These are phyloP conservation scores for fruit fly (Drosophila melanogaster) DNA, from an alignment of 1,140 invertebrate genomes.

Conservation along the genomic window DNA sequence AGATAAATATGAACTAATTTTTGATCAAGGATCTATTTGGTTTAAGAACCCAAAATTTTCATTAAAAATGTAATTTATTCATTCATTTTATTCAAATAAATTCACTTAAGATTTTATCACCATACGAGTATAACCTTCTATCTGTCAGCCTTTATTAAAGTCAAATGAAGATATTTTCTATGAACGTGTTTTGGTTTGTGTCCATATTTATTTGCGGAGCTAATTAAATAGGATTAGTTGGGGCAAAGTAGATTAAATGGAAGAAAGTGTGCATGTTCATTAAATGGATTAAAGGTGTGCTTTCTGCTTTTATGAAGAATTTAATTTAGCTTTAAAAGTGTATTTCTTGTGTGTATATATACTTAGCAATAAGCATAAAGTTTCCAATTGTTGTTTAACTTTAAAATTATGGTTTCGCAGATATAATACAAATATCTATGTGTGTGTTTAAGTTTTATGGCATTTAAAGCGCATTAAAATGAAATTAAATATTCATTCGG, in stretches of 20 bases:
- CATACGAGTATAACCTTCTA: too few species aligned
- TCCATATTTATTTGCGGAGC: background rate
- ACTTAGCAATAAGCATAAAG: too few species aligned
- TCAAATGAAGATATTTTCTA: background rate
- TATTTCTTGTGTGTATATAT: too few species aligned
- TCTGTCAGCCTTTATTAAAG: background rate
- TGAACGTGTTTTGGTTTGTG: background rate
- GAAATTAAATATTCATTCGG: conserved; percentile 66
- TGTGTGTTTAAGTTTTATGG: conserved; percentile 29
- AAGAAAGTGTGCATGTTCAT: background rate
- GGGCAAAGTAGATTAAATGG: background rate
- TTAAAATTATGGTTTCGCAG: background rate
- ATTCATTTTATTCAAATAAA: too few species aligned
- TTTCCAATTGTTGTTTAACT: too few species aligned
- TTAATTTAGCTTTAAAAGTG: background rate
- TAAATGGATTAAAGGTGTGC: background rate
- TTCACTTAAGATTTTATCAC: too few species aligned
- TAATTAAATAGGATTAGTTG: conserved; percentile 5
- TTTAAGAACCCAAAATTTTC: too few species aligned
- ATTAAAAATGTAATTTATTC: too few species aligned
- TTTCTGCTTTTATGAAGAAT: background rate
- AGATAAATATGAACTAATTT: too few species aligned
- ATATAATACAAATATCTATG: too few species aligned
- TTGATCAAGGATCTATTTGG: too few species aligned
- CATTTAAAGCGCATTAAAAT: conserved; percentile 66